Base-by-base conservation (phyloP, 64 coral and sea anemone genomes). In the Acropora yongei region DNA sequence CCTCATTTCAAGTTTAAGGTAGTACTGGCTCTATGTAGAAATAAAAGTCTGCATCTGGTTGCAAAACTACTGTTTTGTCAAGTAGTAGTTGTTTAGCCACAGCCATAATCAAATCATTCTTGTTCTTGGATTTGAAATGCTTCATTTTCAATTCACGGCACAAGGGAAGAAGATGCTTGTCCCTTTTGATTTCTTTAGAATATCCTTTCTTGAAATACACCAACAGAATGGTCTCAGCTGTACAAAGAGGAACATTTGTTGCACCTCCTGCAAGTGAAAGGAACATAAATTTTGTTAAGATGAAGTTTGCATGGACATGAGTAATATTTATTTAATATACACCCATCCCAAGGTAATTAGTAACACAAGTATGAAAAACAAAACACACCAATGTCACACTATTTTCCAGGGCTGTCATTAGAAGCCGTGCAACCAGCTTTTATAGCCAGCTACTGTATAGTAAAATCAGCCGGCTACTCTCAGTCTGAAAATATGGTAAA, bases 171-270 rank as follows among this genome's bases (percentile, higher is more conserved):
- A 92, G 72, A 43, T 92, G 90, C 46, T 45, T 39, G 57, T 86
- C 91, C 78, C 78, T 92, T 50, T 92, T 92, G 17, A 92, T 40
- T 79, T 92, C 80, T 58, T 92, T 92, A 18, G 91, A 87, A 49
- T 92, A 87, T 14, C 82, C 91, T 68, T 92, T 92, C 75, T 92
- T 76, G 42, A 92, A 87, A 67, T 87, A 92, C n/a, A 44, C 43
- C 50, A 92, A 55, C 41, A 92, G 30, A 42, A 92, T 92, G 61
- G 90, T 92, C 61, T 92, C 30, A 42, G 90, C 90, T 67, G 90
- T 92, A 8, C 68, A 46, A 66, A 92, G 84, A 30, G 90, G 90
- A 5, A 92, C 82, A 17, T 30, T 77, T 49, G 49, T 68, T 78
- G 80, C 89, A 82, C 89, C 89, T 46, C 53, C 89, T 83, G 79